Base-by-base conservation (phyloP, 2,797 vertebrate genomes). In the Acipenser ruthenus region DNA sequence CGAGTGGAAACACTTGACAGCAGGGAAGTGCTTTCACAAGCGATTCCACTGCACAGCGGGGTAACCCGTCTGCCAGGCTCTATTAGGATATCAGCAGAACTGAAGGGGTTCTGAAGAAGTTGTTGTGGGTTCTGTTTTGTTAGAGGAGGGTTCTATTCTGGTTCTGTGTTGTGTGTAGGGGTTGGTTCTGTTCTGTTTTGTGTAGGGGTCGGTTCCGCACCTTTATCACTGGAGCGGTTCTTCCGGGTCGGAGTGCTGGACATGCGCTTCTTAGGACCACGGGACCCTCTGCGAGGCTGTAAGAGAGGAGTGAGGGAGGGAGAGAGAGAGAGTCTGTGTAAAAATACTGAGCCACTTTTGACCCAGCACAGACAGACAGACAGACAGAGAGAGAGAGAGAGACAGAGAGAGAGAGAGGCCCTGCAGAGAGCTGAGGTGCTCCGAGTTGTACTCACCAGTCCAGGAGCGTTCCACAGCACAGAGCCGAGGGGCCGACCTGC, bases 181-280 rank as follows among this genome's bases (percentile, higher is more conserved):
- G 5, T 11, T 4, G 2, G 18, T 8, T 13, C 13, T 7, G 48
- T 51, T 13, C 8, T 9, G 8, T 9, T 50, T 56, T 3, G 9
- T 56, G 50, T 4, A 60, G 11, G 15, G 2, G 50, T 49, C 1
- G 11, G 6, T n/a, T 10, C 1, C 6, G 82, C 79, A 89, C 89
- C 89, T 87, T 82, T 88, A 51, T 85, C 73, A 8, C 67, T 79
- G 13, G 53, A 73, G 50, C 79, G 86, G 48, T 69, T 70, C 66
- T 82, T 79, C 61, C 78, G 74, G 6, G 90, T 82, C 7, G 91
- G 91, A 64, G 93, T 94, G 72, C 93, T 94, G 69, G 87, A 87
- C 66, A 90, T 65, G 7, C 75, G 88, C 71, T 92, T 92, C 73
- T 81, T 87, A 66, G 64, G 77, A 50, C 79, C 68, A 50, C 79